Conservation (phyloP, 2,113 vertebrate species). For the Chroicocephalus ridibundus region DNA sequence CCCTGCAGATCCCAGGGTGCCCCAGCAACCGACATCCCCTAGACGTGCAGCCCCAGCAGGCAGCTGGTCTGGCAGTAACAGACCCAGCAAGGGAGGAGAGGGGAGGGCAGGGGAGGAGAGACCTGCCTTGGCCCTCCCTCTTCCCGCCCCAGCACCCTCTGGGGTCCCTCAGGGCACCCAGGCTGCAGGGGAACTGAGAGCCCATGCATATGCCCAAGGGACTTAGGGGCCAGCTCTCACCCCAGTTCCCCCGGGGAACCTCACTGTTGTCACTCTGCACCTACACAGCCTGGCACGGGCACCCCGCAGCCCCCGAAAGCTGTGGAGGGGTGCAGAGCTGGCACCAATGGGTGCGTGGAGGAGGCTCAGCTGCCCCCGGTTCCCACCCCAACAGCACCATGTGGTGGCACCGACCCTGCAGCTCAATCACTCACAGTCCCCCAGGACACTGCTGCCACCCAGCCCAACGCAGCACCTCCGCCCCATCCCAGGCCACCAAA, state of each 20-base stretch:
- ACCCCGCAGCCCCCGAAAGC: neutral
- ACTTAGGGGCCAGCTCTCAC: neutral
- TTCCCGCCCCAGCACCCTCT: neutral
- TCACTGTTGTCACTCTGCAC: neutral
- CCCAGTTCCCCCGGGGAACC: neutral
- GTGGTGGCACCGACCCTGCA: neutral
- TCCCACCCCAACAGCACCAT: neutral
- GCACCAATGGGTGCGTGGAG: neutral
- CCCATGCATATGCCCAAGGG: neutral
- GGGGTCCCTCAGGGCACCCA: neutral
- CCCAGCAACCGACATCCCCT: neutral
- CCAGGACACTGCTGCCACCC: neutral
- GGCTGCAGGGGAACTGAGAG: neutral
- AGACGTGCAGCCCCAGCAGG: neutral
- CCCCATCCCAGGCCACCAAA: neutral
- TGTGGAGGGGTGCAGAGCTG: neutral
- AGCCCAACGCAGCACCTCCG: neutral
- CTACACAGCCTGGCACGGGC: neutral
- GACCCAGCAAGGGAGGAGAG: neutral
- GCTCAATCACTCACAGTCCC: neutral
- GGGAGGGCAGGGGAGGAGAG: slow-evolving; percentile 30
- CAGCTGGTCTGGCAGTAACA: neutral
- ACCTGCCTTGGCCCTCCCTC: slow-evolving; percentile 21
- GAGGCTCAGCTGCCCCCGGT: neutral
- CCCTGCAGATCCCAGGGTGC: neutral